Percentiles rank a stretch among this genome's conserved stretches.
These are phyloP conservation scores for Amia ocellicauda DNA, from an alignment of 2,113 vertebrate genomes.

Conservation along the genomic window DNA sequence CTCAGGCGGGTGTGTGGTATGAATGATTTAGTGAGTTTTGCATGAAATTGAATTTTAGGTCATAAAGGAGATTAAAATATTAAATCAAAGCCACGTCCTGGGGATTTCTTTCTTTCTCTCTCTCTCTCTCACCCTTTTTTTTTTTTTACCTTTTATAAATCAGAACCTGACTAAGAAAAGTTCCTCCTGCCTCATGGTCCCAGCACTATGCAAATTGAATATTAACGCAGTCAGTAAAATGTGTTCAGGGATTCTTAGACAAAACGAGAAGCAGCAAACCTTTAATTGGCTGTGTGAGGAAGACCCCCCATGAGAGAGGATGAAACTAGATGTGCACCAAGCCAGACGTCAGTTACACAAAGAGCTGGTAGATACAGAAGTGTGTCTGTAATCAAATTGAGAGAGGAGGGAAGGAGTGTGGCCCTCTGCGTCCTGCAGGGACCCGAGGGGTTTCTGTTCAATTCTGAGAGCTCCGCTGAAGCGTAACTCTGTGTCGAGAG, in stretches of 20 bases:
- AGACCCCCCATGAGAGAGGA: not conserved
- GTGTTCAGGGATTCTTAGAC: not conserved
- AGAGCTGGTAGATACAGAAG: not conserved
- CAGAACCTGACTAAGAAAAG: conserved; percentile 19
- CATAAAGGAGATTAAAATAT: conserved; percentile 30
- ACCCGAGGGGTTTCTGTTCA: too few relatives aligned
- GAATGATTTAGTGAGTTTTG: conserved; percentile 27
- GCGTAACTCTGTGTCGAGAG: too few relatives aligned
- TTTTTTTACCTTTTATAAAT: conserved; percentile 22
- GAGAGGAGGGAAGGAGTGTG: too few relatives aligned
- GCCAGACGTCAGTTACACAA: not conserved
- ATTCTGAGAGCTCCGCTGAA: too few relatives aligned
- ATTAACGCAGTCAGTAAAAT: conserved; percentile 19
- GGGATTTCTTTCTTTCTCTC: conserved; percentile 5
- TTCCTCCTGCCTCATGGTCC: conserved; percentile 9
- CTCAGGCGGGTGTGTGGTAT: conserved; percentile 1
- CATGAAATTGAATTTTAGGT: conserved; percentile 28
- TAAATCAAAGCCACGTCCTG: conserved; percentile 27
- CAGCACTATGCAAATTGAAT: conserved; percentile 14
- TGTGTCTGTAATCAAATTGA: too few relatives aligned
- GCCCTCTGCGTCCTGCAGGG: too few relatives aligned
- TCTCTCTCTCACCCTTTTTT: too few relatives aligned
- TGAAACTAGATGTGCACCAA: not conserved
- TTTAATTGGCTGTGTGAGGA: not conserved
- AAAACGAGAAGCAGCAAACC: conserved; percentile 7